Evolutionary conservation across 2,888 invertebrate species (phyloP).

Genomic region (Troides aeacus): DNA sequence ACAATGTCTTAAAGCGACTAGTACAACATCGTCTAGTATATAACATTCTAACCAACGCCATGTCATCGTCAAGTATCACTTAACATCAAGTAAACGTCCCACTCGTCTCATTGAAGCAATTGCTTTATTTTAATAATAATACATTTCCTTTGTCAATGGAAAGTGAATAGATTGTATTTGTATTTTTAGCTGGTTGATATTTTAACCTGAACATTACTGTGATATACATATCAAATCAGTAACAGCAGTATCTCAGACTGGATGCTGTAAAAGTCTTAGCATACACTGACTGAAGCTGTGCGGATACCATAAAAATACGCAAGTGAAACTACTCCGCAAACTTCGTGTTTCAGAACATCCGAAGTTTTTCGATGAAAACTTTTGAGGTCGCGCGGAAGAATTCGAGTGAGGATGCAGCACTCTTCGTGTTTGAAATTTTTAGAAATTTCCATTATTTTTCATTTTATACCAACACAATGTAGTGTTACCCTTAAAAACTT

Average conservation of each 20-base stretch:
- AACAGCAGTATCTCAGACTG: not conserved
- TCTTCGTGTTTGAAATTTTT: constrained; percentile 45
- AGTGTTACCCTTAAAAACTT: not conserved
- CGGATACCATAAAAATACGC: constrained; percentile 31
- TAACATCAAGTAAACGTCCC: no score
- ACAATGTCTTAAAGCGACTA: no score
- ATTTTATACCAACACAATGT: not conserved
- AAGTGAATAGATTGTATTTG: no score
- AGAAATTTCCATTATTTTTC: constrained; percentile 35
- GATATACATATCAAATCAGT: no score
- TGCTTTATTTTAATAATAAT: no score
- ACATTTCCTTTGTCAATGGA: no score
- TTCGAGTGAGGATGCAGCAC: constrained; percentile 50
- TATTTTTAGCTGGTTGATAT: no score
- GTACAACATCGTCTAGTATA: no score
- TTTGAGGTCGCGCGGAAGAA: constrained; percentile 55
- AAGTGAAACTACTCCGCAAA: constrained; percentile 34
- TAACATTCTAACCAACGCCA: no score
- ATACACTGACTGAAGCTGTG: constrained; percentile 19
- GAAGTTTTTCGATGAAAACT: constrained; percentile 65
- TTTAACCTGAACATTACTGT: no score
- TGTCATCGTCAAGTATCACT: no score
- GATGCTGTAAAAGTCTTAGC: constrained; percentile 10
- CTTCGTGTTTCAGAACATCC: constrained; percentile 45
- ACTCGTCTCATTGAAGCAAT: no score